phyloP scores from a whole-genome alignment of 1,140 invertebrate species.

The Akabosia matsudoensis region DNA sequence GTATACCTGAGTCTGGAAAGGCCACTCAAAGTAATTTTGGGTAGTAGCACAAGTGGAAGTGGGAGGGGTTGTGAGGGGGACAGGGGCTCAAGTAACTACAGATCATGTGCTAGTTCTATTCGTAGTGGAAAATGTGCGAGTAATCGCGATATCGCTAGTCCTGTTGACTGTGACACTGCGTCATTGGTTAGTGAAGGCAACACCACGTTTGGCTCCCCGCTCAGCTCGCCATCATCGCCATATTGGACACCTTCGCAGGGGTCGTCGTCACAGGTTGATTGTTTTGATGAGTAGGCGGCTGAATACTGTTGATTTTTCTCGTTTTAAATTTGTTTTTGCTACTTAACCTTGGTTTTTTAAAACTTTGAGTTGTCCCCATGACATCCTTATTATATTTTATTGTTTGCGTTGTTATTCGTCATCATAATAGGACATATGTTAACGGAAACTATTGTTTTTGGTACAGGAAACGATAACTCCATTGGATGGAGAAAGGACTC shows the following conservation, averaged over 20 bases:
- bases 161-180: constrained; percentile 32
- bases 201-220: constrained; percentile 38
- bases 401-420: not conserved
- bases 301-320: not conserved
- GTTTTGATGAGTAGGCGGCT: not conserved
- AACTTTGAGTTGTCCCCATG: not conserved
- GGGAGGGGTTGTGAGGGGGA: not conserved
- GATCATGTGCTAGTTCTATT: not conserved
- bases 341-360: not conserved
- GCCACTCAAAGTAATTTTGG: constrained; percentile 31
- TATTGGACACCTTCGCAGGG: constrained; percentile 40
- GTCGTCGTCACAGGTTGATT: constrained; percentile 41
- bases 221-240: constrained; percentile 39
- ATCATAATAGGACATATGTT: not conserved
- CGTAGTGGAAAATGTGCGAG: not conserved
- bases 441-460: not conserved
- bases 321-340: not conserved
- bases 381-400: not conserved
- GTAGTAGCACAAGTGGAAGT: constrained; percentile 2
- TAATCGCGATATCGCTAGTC: not conserved
- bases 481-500: constrained; percentile 43
- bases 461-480: constrained; percentile 41
- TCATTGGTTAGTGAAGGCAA: constrained; percentile 30
- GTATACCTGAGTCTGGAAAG: constrained; percentile 41
- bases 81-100: not conserved